These are phyloP conservation scores for Ditylenchus weischeri DNA, from an alignment of 2,888 invertebrate species.

Conservation along the genomic window DNA sequence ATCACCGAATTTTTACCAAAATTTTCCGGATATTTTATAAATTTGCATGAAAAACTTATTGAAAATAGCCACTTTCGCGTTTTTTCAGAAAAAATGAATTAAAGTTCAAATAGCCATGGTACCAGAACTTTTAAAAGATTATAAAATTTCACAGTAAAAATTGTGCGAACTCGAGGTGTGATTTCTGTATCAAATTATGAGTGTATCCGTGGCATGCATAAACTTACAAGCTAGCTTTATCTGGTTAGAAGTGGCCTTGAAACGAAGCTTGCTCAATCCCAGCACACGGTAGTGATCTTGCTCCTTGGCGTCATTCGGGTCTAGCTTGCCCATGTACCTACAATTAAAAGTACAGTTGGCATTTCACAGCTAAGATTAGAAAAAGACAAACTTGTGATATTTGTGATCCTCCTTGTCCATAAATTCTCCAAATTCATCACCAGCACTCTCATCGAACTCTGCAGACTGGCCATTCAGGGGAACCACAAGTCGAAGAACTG, in stretches of 20 bases:
- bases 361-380: too few relatives aligned
- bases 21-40: not conserved
- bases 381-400: conserved; percentile 43
- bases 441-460: conserved; percentile 17
- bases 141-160: not conserved
- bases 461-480: conserved; percentile 2
- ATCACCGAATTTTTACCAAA: too few relatives aligned
- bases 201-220: not conserved
- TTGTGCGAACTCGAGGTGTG: not conserved
- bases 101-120: not conserved
- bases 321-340: conserved; percentile 43
- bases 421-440: conserved; percentile 21
- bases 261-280: conserved; percentile 78
- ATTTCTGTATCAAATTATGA: not conserved
- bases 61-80: too few relatives aligned
- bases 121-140: not conserved
- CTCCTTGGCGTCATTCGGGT: conserved; percentile 63
- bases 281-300: conserved; percentile 94
- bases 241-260: conserved; percentile 83
- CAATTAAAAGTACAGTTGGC: too few relatives aligned
- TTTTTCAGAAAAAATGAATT: not conserved
- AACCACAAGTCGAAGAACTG: conserved; percentile 37
- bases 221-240: conserved; percentile 85
- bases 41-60: too few relatives aligned
- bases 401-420: conserved; percentile 53